Base-by-base conservation (phyloP, 2,797 vertebrate species). In the Apogon talboti region DNA sequence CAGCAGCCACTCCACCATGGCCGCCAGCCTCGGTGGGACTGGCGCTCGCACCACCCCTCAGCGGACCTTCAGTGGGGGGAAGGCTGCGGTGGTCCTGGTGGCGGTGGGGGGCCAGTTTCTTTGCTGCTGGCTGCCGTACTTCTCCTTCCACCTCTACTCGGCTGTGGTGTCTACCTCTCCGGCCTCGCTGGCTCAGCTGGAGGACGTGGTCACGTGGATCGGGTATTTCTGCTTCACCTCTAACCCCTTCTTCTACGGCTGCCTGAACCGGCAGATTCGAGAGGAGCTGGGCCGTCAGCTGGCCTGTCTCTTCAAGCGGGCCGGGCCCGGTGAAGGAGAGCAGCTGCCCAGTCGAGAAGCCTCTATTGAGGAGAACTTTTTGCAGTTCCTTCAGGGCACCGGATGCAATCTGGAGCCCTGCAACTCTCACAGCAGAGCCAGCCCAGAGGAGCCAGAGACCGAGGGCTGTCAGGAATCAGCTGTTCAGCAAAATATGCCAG, bases 231-330 rank as follows among this genome's bases (percentile, higher is more conserved):
- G 96, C 90, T 99, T 99, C 89, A 97, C 96, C 66, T 97, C 97
- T 86, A 99, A 99, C 81, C 97, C 97, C 0, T 96, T 99, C 92
- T 99, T 99, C 91, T 99, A 99, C 0, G 98, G 98, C 45, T 99
- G 96, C 79, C 95, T 99, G 72, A 99, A 99, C 87, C 94, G 98
- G 63, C 98, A 99, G 93, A 98, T 99, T 84, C 93, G 98, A 2
- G 96, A 96, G 11, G 98, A 98, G 84, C 90, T 99, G 28, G 94
- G 95, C 19, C 95, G 96, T 76, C 96, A 96, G 74, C 91, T 98
- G 62, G 94, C 95, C 6, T 97, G 96, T 71, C 91, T 98, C 89
- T 98, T 98, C 89, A 95, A 96, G 74, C 90, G 95, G 72, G 88
- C 95, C 0, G 87, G 91, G 15, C 51, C 78, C 0, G 94, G 92